A percentile compares a stretch with the other conserved stretches of the same genome.
phyloP scores from a whole-genome alignment of 2,797 vertebrate genomes.

The Diglossa cyanea region DNA sequence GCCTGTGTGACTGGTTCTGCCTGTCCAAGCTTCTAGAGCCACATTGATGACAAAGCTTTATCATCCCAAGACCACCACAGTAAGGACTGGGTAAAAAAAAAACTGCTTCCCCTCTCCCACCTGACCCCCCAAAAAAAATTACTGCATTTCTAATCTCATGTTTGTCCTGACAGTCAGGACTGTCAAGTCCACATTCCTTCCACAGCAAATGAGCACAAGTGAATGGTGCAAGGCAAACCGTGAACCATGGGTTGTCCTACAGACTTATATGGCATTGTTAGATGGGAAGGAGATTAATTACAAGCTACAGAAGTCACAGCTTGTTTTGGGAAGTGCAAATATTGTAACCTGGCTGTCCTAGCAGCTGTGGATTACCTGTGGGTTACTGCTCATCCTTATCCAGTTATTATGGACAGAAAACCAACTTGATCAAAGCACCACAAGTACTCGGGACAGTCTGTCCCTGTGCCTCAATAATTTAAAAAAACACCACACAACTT shows the following conservation, averaged over 20 bases:
- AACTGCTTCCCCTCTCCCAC: background rate
- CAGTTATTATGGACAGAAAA: background rate
- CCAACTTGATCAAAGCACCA: background rate
- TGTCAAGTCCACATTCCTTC: background rate
- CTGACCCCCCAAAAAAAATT: background rate
- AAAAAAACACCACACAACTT: constrained; percentile 51
- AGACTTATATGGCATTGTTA: accelerated
- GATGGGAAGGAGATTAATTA: background rate
- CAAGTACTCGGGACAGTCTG: background rate
- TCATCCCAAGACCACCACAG: background rate
- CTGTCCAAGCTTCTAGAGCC: background rate
- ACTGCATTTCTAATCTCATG: background rate
- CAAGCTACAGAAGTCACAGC: background rate
- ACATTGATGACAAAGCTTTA: background rate
- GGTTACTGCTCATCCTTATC: background rate
- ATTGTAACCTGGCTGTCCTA: background rate
- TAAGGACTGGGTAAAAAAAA: background rate
- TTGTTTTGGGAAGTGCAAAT: background rate
- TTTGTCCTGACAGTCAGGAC: background rate
- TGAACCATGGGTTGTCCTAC: background rate
- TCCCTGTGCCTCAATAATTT: background rate
- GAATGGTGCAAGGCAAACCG: background rate
- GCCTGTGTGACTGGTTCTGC: background rate
- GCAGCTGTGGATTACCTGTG: background rate
- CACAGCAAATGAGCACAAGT: background rate